Conservation (phyloP, 2,113 vertebrate genomes). For the Canis aureus region DNA sequence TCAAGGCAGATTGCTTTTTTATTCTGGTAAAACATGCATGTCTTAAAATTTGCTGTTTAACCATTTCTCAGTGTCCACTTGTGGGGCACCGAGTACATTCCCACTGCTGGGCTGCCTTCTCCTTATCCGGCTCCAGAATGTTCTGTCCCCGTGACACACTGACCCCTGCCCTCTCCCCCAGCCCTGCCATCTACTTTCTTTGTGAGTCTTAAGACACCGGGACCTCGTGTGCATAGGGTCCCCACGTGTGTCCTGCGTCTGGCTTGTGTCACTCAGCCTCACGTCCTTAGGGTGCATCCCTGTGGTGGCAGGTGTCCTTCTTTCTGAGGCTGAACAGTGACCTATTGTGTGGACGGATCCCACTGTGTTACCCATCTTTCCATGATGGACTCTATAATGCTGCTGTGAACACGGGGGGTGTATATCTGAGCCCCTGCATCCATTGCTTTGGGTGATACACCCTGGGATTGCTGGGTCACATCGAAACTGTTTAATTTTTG, state of each 20-base stretch:
- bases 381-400: fast-evolving
- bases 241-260: fast-evolving
- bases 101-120: neutral
- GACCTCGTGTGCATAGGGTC: fast-evolving
- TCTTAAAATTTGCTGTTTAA: fast-evolving
- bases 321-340: fast-evolving
- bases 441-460: fast-evolving
- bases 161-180: neutral
- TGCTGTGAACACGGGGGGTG: fast-evolving
- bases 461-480: fast-evolving
- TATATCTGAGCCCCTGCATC: neutral
- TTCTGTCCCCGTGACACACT: neutral
- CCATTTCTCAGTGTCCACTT: neutral
- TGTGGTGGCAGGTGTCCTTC: fast-evolving
- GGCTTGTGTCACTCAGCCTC: fast-evolving
- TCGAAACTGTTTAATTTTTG: fast-evolving
- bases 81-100: neutral
- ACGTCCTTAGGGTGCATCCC: neutral
- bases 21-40: fast-evolving
- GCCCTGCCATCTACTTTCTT: neutral
- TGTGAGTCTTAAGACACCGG: neutral
- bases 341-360: fast-evolving
- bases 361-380: neutral
- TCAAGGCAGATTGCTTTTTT: neutral
- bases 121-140: fast-evolving